Conservation (phyloP, 2,888 invertebrate species). For the Ochlodes sylvanus region DNA sequence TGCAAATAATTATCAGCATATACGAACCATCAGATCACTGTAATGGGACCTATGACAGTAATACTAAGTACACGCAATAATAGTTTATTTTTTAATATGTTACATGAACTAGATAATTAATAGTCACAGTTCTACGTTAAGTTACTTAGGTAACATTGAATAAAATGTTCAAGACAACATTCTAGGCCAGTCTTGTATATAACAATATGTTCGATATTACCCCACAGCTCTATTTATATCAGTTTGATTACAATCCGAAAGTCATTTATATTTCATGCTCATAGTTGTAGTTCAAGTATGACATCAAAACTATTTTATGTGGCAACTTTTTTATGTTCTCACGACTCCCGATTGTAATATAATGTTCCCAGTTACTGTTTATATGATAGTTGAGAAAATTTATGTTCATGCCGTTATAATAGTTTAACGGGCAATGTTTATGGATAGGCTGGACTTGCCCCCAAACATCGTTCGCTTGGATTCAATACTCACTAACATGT, state of each 20-base stretch:
- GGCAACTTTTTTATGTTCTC: slow-evolving; percentile 47
- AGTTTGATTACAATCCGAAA: slow-evolving; percentile 23
- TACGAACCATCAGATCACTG: too few species aligned
- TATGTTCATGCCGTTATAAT: slow-evolving; percentile 31
- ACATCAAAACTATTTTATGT: slow-evolving; percentile 46
- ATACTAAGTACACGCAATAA: too few species aligned
- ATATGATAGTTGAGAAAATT: slow-evolving; percentile 33
- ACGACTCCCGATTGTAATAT: slow-evolving; percentile 45
- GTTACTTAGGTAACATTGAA: background rate
- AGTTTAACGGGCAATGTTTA: slow-evolving; percentile 22
- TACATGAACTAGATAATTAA: too few species aligned
- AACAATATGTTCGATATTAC: slow-evolving; percentile 17
- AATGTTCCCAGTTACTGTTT: slow-evolving; percentile 47
- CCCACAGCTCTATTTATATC: slow-evolving; percentile 15
- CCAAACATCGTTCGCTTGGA: background rate
- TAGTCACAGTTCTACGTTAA: too few species aligned
- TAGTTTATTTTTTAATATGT: too few species aligned
- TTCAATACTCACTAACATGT: background rate
- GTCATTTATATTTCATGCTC: slow-evolving; percentile 37
- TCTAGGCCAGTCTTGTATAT: background rate
- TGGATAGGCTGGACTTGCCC: slow-evolving; percentile 3
- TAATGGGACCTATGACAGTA: too few species aligned
- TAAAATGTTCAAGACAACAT: background rate
- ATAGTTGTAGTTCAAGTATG: slow-evolving; percentile 32
- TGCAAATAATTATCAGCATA: too few species aligned